A percentile compares a stretch with the other conserved stretches of the same genome.
Evolutionary conservation across 2,797 vertebrate species (phyloP).

Genomic region (Gymnocypris eckloni): DNA sequence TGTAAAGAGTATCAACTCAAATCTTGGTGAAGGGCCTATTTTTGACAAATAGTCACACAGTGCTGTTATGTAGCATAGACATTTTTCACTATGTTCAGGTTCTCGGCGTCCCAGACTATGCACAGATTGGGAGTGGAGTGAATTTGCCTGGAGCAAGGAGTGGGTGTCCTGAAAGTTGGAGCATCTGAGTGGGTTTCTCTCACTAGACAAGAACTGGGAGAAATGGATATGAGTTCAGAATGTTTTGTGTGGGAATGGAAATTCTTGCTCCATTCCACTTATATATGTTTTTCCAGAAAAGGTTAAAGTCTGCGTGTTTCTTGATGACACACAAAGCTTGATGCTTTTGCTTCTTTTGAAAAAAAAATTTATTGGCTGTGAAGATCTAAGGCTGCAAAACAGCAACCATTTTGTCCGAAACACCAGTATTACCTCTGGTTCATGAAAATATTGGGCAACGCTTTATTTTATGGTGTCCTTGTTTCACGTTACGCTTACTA

Average conservation of each 20-base stretch:
- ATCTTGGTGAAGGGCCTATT: not conserved
- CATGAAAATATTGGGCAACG: too few relatives aligned
- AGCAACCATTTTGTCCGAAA: not conserved
- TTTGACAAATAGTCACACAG: not conserved
- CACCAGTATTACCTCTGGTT: not conserved
- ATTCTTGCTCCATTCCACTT: not conserved
- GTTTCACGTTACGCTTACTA: too few relatives aligned
- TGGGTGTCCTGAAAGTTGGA: not conserved
- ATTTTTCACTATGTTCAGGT: not conserved
- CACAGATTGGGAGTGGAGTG: not conserved
- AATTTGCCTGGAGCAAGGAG: not conserved
- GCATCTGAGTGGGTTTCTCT: not conserved
- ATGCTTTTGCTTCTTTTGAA: not conserved
- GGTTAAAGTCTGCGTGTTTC: not conserved
- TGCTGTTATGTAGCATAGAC: not conserved
- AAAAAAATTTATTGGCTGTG: too few relatives aligned
- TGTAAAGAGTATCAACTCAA: not conserved
- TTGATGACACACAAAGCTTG: not conserved
- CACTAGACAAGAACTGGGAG: not conserved
- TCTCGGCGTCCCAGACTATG: not conserved
- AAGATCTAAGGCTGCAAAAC: not conserved
- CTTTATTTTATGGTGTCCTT: too few relatives aligned
- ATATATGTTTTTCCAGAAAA: not conserved
- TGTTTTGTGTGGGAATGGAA: not conserved
- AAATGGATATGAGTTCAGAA: not conserved